Percentiles rank a stretch among this genome's conserved stretches.
These are phyloP conservation scores for Papilio machaon DNA, from an alignment of 1,140 invertebrate species.

Conservation along the genomic window DNA sequence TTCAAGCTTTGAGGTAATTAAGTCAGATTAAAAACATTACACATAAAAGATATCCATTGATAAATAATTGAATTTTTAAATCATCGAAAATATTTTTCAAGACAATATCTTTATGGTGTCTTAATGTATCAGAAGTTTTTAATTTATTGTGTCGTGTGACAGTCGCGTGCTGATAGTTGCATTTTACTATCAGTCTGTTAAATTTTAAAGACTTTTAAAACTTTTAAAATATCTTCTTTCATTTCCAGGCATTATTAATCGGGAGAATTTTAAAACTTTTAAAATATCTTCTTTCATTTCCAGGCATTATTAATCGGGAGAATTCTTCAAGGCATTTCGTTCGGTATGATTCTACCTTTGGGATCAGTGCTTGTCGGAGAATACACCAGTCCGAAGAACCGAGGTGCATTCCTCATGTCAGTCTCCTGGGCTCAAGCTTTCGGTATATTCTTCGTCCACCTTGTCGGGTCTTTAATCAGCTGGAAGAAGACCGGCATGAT, in stretches of 20 bases:
- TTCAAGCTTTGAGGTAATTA: conserved; percentile 52
- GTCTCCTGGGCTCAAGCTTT: conserved; percentile 77
- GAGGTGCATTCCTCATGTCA: conserved; percentile 81
- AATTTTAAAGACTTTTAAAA: background rate
- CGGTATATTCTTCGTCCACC: conserved; percentile 82
- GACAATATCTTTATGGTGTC: background rate
- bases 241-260: conserved; percentile 53
- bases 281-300: conserved; percentile 35
- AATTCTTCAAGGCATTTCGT: conserved; percentile 59
- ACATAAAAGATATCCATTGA: background rate
- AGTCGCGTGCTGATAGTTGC: background rate
- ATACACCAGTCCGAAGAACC: conserved; percentile 77
- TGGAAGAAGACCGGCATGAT: conserved; percentile 82
- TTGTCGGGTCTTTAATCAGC: conserved; percentile 81
- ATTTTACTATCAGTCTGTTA: background rate
- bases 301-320: conserved; percentile 58
- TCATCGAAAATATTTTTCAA: background rate
- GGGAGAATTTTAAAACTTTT: conserved; percentile 10
- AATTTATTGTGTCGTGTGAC: background rate
- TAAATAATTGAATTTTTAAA: background rate
- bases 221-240: conserved; percentile 6
- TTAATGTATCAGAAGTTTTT: background rate
- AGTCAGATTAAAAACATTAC: background rate
- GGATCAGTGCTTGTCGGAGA: conserved; percentile 68
- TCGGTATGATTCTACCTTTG: conserved; percentile 59